phyloP scores from a whole-genome alignment of 1,140 invertebrate genomes.

The Bilobella aurantiaca region DNA sequence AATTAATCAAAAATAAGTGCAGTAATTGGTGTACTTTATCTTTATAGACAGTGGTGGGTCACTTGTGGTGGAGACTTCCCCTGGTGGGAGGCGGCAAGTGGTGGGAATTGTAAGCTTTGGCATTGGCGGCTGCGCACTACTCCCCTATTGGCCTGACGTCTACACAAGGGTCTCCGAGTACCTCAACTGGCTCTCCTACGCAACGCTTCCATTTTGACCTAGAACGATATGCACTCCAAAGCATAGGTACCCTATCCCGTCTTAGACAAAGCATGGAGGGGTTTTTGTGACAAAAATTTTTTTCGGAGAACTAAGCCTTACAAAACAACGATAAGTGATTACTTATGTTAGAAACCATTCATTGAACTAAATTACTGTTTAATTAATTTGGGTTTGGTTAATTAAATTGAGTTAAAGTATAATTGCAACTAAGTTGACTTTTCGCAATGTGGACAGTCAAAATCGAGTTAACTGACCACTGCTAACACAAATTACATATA shows the following conservation, averaged over 20 bases:
- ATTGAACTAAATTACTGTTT: no score
- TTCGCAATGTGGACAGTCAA: no score
- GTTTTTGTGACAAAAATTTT: background rate
- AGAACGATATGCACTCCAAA: background rate
- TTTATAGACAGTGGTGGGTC: constrained; percentile 41
- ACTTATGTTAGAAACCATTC: no score
- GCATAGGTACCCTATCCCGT: background rate
- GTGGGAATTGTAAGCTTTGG: constrained; percentile 41
- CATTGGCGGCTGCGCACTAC: constrained; percentile 40
- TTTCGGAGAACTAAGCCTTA: background rate
- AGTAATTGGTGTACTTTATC: no score
- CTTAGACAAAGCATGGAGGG: no score
- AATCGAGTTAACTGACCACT: no score
- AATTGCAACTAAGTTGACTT: no score
- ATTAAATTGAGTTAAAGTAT: no score
- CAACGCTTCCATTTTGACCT: constrained; percentile 9
- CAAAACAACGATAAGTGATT: background rate
- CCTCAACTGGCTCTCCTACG: constrained; percentile 38
- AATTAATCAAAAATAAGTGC: no score
- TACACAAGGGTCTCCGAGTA: constrained; percentile 41
- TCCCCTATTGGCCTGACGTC: constrained; percentile 40
- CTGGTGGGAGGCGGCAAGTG: constrained; percentile 32
- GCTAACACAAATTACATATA: no score
- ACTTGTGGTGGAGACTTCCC: constrained; percentile 36
- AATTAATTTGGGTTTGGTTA: no score